These are phyloP conservation scores for Theonella swinhoei DNA, from an alignment of 37 sponge, comb jelly and placozoan genomes.

Conservation along the genomic window DNA sequence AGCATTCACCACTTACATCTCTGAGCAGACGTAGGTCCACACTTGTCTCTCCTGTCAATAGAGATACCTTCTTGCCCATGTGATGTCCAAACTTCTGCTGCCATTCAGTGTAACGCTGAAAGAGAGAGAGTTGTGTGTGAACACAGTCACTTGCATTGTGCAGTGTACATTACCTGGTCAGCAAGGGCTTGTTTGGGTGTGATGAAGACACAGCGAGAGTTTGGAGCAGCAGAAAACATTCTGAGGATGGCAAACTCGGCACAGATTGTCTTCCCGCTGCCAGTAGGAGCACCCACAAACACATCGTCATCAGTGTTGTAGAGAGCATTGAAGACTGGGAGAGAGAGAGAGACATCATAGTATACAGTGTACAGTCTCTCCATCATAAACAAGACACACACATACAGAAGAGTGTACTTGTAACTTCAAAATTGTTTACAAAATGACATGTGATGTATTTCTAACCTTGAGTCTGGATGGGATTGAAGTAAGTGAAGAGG, in stretches of 20 bases:
- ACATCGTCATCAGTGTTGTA: slow-evolving; percentile 99
- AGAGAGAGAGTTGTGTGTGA: not conserved
- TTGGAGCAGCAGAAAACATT: slow-evolving; percentile 65
- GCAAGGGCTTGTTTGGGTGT: slow-evolving; percentile 90
- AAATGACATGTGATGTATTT: too few species aligned
- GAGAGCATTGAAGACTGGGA: slow-evolving; percentile 92
- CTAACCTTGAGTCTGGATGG: slow-evolving; percentile 96
- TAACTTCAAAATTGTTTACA: too few species aligned
- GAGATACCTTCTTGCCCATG: slow-evolving; percentile 83
- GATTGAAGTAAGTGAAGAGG: slow-evolving; percentile 93
- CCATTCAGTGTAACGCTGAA: slow-evolving; percentile 90
- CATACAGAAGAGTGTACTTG: not conserved
- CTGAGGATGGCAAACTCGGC: slow-evolving; percentile 97
- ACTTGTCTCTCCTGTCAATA: slow-evolving; percentile 97
- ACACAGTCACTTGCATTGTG: not conserved
- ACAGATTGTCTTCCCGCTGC: slow-evolving; percentile 99
- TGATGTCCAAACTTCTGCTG: slow-evolving; percentile 80
- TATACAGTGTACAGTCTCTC: not conserved
- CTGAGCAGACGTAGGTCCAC: slow-evolving; percentile 87
- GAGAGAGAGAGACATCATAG: not conserved
- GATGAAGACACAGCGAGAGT: slow-evolving; percentile 88
- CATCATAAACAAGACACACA: not conserved
- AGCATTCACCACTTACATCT: slow-evolving; percentile 57
- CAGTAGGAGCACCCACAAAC: slow-evolving; percentile 96
- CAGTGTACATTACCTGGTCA: slow-evolving; percentile 90